phyloP scores from a whole-genome alignment of 2,113 vertebrate genomes.

The Plestiodon gilberti region DNA sequence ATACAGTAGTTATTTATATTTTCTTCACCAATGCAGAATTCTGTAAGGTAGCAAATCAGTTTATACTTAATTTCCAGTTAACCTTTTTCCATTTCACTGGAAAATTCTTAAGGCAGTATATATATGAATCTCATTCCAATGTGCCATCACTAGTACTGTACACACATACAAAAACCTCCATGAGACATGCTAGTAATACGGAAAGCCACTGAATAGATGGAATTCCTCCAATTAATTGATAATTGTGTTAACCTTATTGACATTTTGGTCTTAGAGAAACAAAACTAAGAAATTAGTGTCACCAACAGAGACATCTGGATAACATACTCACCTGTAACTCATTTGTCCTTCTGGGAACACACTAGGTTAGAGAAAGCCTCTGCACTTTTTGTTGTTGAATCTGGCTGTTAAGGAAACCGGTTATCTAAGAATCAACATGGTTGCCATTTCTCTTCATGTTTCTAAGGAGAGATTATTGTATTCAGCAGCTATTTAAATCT shows the following conservation, averaged over 20 bases:
- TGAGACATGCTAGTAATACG: slow-evolving; percentile 30
- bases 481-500: slow-evolving; percentile 28
- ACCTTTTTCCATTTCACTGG: not conserved
- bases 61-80: slow-evolving; percentile 27
- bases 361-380: slow-evolving; percentile 56
- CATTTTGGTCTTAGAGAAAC: not conserved
- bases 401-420: slow-evolving; percentile 44
- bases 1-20: slow-evolving; percentile 31
- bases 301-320: slow-evolving; percentile 35
- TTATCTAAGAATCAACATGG: not conserved
- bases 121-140: slow-evolving; percentile 54
- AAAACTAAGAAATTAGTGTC: slow-evolving; percentile 60
- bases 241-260: slow-evolving; percentile 52
- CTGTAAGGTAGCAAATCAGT: slow-evolving; percentile 12
- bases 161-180: slow-evolving; percentile 56
- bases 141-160: slow-evolving; percentile 57
- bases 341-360: slow-evolving; percentile 65
- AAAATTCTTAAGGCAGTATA: slow-evolving; percentile 63
- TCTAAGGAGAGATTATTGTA: not conserved
- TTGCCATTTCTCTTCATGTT: slow-evolving; percentile 50
- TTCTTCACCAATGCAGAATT: slow-evolving; percentile 37
- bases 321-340: slow-evolving; percentile 55
- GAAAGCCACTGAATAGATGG: slow-evolving; percentile 63
- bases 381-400: slow-evolving; percentile 60
- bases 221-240: slow-evolving; percentile 54